Percentiles rank a stretch among this genome's conserved stretches.
These are phyloP conservation scores for Montipora efflorescens DNA, from an alignment of 64 coral and sea anemone species.

Conservation along the genomic window DNA sequence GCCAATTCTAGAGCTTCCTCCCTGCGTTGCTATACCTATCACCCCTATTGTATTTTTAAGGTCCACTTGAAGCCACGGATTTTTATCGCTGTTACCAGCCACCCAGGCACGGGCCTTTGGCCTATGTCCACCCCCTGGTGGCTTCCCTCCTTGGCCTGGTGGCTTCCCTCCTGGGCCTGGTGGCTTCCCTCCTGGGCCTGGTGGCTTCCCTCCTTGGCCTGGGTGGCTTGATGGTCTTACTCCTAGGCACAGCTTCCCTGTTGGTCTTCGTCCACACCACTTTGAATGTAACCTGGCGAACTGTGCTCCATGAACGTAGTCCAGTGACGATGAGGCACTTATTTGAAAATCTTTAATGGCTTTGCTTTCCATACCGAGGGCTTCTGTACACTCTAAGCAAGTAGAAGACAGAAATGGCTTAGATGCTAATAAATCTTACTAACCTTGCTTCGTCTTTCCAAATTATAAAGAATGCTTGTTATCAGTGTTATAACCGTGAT, in stretches of 20 bases:
- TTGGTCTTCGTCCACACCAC: too few relatives aligned
- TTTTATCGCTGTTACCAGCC: not conserved
- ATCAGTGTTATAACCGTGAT: too few relatives aligned
- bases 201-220: too few relatives aligned
- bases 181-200: too few relatives aligned
- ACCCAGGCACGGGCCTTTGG: not conserved
- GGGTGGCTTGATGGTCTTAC: too few relatives aligned
- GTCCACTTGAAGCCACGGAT: slow-evolving; percentile 33
- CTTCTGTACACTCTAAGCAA: not conserved
- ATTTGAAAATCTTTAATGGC: not conserved
- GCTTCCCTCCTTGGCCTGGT: too few relatives aligned
- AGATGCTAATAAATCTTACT: too few relatives aligned
- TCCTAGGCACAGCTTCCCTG: too few relatives aligned
- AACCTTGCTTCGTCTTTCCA: too few relatives aligned
- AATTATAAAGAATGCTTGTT: too few relatives aligned
- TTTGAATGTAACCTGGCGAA: not conserved
- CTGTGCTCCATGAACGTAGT: not conserved
- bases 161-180: too few relatives aligned
- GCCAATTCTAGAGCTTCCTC: not conserved
- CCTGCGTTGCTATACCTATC: not conserved
- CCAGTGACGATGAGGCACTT: not conserved
- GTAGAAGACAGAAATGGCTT: not conserved
- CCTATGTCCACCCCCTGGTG: too few relatives aligned
- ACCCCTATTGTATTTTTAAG: not conserved
- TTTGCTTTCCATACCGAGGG: slow-evolving; percentile 19